Base-by-base conservation (phyloP, 2,888 invertebrate genomes). In the Andrena hattorfiana region DNA sequence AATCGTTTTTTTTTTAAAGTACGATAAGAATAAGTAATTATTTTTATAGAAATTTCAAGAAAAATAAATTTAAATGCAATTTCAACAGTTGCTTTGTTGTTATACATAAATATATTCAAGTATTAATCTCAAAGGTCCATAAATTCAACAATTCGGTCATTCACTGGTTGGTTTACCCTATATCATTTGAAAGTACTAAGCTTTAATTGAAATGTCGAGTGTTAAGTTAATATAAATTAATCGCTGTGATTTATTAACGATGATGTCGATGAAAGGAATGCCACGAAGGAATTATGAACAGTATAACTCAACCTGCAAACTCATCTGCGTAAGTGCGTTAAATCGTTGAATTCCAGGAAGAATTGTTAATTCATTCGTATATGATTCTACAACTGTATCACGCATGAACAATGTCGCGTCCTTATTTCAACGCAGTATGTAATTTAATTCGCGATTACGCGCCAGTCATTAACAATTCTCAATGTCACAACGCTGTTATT, bases 401-500 rank as follows among this genome's bases (percentile, higher is more conserved):
- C 26, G 8, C 13, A 70, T 5, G 54, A 51, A 64, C 8, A 16
- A 23, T 3, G 6, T 7, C 26, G 2, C 13, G 63, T 49, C 13
- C 13, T 2, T 76, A 20, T 48, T 51, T n/a, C 35, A 4, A 23
- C 2, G 23, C 16, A 68, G 48, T 8, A n/a, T 16, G 20, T 77
- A 72, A 84, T 72, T 28, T 60, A 49, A 72, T 66, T 81, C 49
- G 10, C 59, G 42, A 13, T 59, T 62, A n/a, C 16, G 48, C 7
- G 49, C 66, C 10, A 23, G 5, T 16, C 66, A 81, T 81, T 81
- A 80, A 80, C 81, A n/a, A 80, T 80, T 72, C 49, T 23, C 81
- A 80, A 80, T 80, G 81, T 54, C 79, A 8, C n/a, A 32, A 2
- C 20, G 23, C 16, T 35, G 80, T 72, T 49, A 81, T 79, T 80